Conservation (phyloP, 2,113 vertebrate species). For the Sinocyclocheilus rhinocerous region DNA sequence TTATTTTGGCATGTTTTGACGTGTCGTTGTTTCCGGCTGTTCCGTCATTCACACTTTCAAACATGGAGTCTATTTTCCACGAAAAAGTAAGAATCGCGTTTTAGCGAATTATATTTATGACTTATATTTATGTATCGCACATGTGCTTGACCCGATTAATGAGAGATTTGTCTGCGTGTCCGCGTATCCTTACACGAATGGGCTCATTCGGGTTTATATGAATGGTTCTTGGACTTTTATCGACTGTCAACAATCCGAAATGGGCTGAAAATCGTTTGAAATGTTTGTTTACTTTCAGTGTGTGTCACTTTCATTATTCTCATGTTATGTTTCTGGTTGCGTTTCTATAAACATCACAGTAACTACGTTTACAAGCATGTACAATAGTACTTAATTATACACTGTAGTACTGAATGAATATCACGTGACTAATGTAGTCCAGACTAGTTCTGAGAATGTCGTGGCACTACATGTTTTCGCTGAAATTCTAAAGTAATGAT, state of each 20-base stretch:
- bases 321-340: neutral
- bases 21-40: neutral
- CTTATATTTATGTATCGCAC: neutral
- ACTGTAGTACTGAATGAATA: neutral
- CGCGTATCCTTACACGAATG: neutral
- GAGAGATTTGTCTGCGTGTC: neutral
- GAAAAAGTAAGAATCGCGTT: constrained; percentile 87
- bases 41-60: constrained; percentile 56
- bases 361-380: neutral
- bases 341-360: neutral
- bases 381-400: neutral
- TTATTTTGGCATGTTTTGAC: constrained; percentile 21
- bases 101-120: constrained; percentile 44
- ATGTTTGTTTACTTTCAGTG: too few relatives aligned
- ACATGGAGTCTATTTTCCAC: constrained; percentile 98
- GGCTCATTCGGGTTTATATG: neutral
- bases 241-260: neutral
- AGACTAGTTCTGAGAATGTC: neutral
- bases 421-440: neutral
- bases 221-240: neutral
- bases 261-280: neutral
- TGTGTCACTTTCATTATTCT: neutral
- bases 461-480: too few relatives aligned
- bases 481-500: neutral
- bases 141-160: too few relatives aligned